Percentiles rank a stretch among this genome's conserved stretches.
Conservation (phyloP, 37 sponge, comb jelly and placozoan species). For the Cladorhizidae sp. region DNA sequence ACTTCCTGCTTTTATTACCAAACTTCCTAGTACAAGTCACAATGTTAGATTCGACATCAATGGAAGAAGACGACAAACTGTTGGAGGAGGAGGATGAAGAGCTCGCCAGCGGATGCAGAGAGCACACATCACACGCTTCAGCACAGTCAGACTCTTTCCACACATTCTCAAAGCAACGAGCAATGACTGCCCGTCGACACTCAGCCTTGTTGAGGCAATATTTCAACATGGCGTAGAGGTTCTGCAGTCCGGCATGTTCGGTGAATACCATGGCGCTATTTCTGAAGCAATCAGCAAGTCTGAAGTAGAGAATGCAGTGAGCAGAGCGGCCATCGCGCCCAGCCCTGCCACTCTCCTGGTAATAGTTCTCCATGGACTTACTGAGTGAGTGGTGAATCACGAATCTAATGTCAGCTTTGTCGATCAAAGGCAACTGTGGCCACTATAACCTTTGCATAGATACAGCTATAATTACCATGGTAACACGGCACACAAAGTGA, state of each 20-base stretch:
- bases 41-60: not conserved
- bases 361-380: conserved; percentile 97
- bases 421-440: conserved; percentile 88
- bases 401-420: conserved; percentile 90
- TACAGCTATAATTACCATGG: not conserved
- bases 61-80: not conserved
- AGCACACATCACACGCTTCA: conserved; percentile 62
- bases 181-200: conserved; percentile 81
- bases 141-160: conserved; percentile 72
- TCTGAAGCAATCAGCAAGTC: conserved; percentile 41
- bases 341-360: conserved; percentile 97
- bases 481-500: no score
- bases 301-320: conserved; percentile 86
- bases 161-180: conserved; percentile 77
- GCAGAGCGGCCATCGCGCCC: conserved; percentile 89
- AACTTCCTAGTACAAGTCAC: not conserved
- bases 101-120: not conserved
- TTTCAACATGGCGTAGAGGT: conserved; percentile 74
- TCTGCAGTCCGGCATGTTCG: conserved; percentile 70
- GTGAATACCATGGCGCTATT: conserved; percentile 87
- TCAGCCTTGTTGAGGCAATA: conserved; percentile 68
- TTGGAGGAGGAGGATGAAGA: no score
- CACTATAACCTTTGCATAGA: conserved; percentile 20
- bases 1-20: not conserved
- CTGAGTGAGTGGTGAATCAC: conserved; percentile 94